phyloP scores from a whole-genome alignment of 2,797 vertebrate species.

The Cryptoprocta ferox region DNA sequence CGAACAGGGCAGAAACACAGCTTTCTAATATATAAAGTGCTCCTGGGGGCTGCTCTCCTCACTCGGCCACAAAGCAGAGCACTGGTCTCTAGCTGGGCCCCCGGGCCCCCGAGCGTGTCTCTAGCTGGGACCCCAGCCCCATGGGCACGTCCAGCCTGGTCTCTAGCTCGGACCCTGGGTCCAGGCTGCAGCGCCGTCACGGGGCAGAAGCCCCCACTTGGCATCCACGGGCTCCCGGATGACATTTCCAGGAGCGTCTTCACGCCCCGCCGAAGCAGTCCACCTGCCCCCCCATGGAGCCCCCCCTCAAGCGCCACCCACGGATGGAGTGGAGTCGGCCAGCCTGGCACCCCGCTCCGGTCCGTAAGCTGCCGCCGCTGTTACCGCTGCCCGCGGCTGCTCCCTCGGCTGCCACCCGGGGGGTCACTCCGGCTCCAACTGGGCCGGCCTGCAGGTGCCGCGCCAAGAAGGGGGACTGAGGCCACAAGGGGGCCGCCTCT shows the following conservation, averaged over 20 bases:
- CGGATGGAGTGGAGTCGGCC: neutral
- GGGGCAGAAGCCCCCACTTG: slow-evolving; percentile 91
- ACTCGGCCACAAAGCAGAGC: slow-evolving; percentile 88
- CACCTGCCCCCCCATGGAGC: neutral
- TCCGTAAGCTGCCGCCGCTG: neutral
- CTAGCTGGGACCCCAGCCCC: too few species aligned
- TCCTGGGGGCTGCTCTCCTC: slow-evolving; percentile 84
- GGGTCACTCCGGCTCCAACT: neutral
- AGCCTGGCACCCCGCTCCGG: neutral
- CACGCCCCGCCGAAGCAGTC: slow-evolving; percentile 86
- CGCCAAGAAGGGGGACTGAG: neutral
- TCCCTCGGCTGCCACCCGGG: neutral
- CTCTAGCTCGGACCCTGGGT: slow-evolving; percentile 86
- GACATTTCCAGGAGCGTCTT: slow-evolving; percentile 93
- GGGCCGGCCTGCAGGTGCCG: neutral
- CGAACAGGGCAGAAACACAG: neutral
- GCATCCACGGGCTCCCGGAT: slow-evolving; percentile 93
- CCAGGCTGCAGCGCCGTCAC: slow-evolving; percentile 83
- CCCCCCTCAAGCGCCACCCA: neutral
- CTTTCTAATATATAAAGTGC: neutral
- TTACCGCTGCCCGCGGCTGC: neutral
- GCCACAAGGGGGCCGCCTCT: neutral
- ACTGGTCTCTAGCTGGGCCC: too few species aligned
- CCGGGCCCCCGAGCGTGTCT: too few species aligned
- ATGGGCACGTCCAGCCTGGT: neutral